A percentile compares a stretch with the other conserved stretches of the same genome.
phyloP scores from a whole-genome alignment of 2,113 vertebrate genomes.

The Aphelocoma coerulescens region DNA sequence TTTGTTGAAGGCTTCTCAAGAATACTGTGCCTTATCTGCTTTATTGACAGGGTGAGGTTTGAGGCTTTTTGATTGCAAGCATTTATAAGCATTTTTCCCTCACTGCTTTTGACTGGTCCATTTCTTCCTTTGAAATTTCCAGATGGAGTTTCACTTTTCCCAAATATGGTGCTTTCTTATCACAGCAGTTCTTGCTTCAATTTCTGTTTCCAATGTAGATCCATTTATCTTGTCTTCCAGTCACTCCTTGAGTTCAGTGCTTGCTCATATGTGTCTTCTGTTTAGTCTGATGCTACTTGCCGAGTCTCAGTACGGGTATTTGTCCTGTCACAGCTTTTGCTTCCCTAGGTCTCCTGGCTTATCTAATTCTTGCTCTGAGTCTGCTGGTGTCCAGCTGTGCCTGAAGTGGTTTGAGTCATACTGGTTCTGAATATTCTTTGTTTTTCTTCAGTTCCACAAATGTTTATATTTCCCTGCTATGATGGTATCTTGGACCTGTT shows the following conservation, averaged over 20 bases:
- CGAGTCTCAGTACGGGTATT: background rate
- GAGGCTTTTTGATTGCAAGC: background rate
- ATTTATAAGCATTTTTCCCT: background rate
- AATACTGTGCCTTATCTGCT: slow-evolving; percentile 20
- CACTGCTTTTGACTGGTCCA: background rate
- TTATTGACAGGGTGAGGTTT: background rate
- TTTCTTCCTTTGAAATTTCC: background rate
- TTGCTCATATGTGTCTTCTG: background rate
- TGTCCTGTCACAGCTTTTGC: background rate
- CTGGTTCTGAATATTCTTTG: background rate
- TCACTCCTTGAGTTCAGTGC: background rate
- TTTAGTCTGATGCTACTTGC: background rate
- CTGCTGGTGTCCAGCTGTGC: background rate
- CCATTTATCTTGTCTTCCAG: background rate
- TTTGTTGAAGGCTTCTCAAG: slow-evolving; percentile 19
- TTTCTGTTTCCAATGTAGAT: background rate
- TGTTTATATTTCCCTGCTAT: background rate
- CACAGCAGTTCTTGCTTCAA: background rate
- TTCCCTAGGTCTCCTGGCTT: background rate
- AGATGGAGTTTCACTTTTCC: background rate
- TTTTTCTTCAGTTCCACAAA: background rate
- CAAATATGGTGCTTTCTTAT: background rate
- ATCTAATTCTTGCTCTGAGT: background rate
- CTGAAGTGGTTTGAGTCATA: background rate
- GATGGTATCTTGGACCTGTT: background rate